Percentiles rank a stretch among this genome's conserved stretches.
phyloP scores from a whole-genome alignment of 2,797 vertebrate species.

The Chiroxiphia lanceolata region DNA sequence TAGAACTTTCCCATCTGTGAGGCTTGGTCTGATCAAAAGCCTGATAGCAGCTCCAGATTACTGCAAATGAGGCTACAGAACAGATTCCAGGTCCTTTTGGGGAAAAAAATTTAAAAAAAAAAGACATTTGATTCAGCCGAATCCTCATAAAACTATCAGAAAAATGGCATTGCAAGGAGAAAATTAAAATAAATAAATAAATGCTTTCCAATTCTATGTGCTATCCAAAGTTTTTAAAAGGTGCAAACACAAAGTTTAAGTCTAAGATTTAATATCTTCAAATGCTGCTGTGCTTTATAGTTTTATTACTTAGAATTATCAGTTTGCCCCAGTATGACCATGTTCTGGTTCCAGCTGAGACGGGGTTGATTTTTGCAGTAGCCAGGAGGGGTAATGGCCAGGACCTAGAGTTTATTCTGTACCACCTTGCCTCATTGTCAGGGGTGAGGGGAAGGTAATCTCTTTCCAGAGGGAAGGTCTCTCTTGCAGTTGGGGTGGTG shows the following conservation, averaged over 20 bases:
- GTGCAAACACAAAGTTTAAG: neutral
- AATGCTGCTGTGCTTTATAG: neutral
- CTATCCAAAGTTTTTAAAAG: neutral
- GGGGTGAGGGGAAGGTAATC: neutral
- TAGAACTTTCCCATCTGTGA: slow-evolving; percentile 70
- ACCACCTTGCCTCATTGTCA: rapidly evolving
- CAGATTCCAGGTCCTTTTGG: slow-evolving; percentile 1
- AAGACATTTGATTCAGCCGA: slow-evolving; percentile 9
- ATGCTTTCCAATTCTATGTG: neutral
- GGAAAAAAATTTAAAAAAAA: neutral
- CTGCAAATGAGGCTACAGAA: slow-evolving; percentile 48
- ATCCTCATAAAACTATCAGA: slow-evolving; percentile 24
- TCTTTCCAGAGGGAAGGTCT: neutral
- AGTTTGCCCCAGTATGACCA: neutral
- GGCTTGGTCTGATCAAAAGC: slow-evolving; percentile 71
- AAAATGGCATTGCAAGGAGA: neutral
- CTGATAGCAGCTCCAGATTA: slow-evolving; percentile 65
- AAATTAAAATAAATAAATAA: neutral
- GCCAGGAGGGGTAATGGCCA: neutral
- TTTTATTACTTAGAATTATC: neutral
- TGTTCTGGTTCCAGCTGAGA: neutral
- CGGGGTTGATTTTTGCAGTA: neutral
- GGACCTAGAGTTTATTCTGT: neutral
- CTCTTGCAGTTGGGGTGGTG: neutral
- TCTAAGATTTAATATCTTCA: neutral